A percentile compares a stretch with the other conserved stretches of the same genome.
These are phyloP conservation scores for Oxycera nigricornis DNA, from an alignment of 2,888 invertebrate genomes.

Conservation along the genomic window DNA sequence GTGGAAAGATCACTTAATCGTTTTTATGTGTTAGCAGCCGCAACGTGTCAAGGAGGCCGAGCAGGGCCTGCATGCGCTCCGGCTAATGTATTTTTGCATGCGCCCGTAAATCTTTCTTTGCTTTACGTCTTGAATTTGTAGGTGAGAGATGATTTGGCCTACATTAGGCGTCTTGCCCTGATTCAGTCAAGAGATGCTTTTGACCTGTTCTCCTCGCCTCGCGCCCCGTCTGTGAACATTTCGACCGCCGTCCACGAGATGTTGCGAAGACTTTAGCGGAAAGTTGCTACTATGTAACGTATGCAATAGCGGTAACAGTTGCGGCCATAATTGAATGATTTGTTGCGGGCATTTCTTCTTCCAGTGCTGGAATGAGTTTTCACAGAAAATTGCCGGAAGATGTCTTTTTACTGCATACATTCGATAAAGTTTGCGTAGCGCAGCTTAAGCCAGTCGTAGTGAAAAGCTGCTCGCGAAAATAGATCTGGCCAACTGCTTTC, in stretches of 20 bases:
- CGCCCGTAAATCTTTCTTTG: neutral
- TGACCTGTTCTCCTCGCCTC: neutral
- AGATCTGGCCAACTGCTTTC: neutral
- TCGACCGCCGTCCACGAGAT: neutral
- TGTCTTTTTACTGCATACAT: no score
- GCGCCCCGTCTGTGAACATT: neutral
- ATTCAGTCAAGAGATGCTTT: conserved; percentile 29
- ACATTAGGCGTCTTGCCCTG: conserved; percentile 33
- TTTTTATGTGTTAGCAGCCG: neutral
- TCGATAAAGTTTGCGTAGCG: no score
- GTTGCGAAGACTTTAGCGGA: no score
- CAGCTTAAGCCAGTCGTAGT: neutral
- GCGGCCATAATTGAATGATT: neutral
- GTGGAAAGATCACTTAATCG: no score
- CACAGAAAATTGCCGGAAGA: conserved; percentile 12
- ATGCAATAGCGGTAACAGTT: neutral
- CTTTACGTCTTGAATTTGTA: conserved; percentile 1
- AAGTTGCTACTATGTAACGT: neutral
- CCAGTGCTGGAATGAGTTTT: neutral
- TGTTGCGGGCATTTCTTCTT: neutral
- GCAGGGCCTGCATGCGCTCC: neutral
- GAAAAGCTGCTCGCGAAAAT: conserved; percentile 6
- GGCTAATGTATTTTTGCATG: neutral
- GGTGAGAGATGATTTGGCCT: conserved; percentile 23
- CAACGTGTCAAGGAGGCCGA: neutral